Evolutionary conservation across 1,140 invertebrate genomes (phyloP), one percentile per base, ranked within the genome.

Genomic region (Tribolium madens): DNA sequence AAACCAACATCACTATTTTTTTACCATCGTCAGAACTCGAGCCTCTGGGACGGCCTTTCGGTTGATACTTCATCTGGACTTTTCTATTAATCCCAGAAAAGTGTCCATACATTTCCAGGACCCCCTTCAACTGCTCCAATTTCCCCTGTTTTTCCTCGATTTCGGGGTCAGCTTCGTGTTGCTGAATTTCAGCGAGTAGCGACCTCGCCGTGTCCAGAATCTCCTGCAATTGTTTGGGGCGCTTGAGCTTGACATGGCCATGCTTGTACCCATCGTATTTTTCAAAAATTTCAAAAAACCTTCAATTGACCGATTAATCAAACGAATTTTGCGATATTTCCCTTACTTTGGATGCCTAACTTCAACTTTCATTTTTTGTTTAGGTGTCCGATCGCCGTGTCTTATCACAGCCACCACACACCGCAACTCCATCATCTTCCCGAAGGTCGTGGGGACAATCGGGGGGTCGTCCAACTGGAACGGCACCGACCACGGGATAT

Each of bases 331-430:
- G 72, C 18, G 7, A 47, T 17, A 18, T 3, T 17, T 47, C 47
- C 12, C 14, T 89, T 87, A 98, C 94, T 97, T 98, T 21, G 93
- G 95, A 91, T 99, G 97, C 74, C 97, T 91, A n/a, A 99, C 98
- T 91, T 99, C 97, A 81, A 99, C 97, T 88, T 99, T 99, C 98
- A 99, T 99, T 88, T 99, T 99, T 87, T 99, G 98, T 87, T 99
- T 99, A 0, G 98, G 98, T 7, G 98, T 99, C 81, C 98, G 89
- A 87, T 99, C 98, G 0, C 98, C 98, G 84, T 99, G 98, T 80
- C 98, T 87, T 69, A 99, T 99, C 0, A 99, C 95, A n/a, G 95
- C 98, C 18, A 99, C 96, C 0, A 99, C 98, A 87, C 97, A 99
- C 18, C 98, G 88, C 60, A 99, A 87, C 86, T 99, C 98, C 98